Percentiles rank a stretch among this genome's conserved stretches.
Conservation (phyloP, 2,888 invertebrate species). For the Phaonia tiefii region DNA sequence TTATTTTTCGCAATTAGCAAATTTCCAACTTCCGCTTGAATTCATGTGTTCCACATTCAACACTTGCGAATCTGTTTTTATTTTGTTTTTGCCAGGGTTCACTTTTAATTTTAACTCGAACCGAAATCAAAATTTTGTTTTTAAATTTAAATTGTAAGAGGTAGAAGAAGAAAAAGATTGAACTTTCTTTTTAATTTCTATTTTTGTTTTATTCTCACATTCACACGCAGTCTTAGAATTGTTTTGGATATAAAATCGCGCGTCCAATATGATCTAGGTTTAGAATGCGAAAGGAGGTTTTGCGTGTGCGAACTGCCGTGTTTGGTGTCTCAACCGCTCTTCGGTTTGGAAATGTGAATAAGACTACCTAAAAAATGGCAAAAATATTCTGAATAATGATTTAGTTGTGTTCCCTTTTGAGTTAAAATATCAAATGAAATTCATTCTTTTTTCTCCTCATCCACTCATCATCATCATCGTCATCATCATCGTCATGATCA, state of each 20-base stretch:
- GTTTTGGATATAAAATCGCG: not conserved
- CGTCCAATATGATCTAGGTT: not conserved
- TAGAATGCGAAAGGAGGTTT: not conserved
- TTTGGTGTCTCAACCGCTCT: slow-evolving; percentile 58
- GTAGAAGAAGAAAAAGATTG: slow-evolving; percentile 30
- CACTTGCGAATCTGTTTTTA: slow-evolving; percentile 36
- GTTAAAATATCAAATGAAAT: slow-evolving; percentile 65
- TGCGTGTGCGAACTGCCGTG: slow-evolving; percentile 57
- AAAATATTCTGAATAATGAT: slow-evolving; percentile 59
- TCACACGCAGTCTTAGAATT: not conserved
- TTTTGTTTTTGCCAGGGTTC: slow-evolving; percentile 17
- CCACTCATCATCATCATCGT: slow-evolving; percentile 28
- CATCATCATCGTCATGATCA: slow-evolving; percentile 29
- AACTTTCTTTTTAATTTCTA: slow-evolving; percentile 51
- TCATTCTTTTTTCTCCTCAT: slow-evolving; percentile 56
- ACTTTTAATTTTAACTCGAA: not conserved
- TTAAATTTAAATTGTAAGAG: slow-evolving; percentile 1
- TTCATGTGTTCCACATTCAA: slow-evolving; percentile 42
- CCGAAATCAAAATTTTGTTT: slow-evolving; percentile 50
- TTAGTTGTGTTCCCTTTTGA: slow-evolving; percentile 62
- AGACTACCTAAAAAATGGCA: slow-evolving; percentile 50
- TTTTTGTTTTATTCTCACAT: slow-evolving; percentile 14
- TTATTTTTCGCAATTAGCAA: slow-evolving; percentile 64
- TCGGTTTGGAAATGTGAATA: slow-evolving; percentile 58
- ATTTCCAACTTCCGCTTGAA: slow-evolving; percentile 65